Conservation (phyloP, 2,797 vertebrate genomes). For the Propithecus perrieri region DNA sequence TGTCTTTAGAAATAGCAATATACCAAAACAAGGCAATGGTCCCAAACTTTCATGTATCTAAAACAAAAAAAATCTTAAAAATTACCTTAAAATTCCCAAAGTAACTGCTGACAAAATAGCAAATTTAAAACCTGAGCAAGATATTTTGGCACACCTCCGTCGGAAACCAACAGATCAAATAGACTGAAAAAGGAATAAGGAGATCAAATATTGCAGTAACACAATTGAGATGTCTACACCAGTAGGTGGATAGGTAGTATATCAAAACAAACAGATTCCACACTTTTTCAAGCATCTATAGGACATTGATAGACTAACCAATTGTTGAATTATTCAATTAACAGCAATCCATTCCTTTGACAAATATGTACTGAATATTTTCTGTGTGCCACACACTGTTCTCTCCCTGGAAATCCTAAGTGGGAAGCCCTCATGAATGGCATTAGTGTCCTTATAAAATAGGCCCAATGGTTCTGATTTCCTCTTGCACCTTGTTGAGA, state of each 20-base stretch:
- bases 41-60: neutral
- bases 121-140: neutral
- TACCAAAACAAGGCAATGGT: neutral
- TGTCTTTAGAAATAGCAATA: neutral
- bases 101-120: neutral
- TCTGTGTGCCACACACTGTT: neutral
- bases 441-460: neutral
- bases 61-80: neutral
- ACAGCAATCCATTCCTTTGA: neutral
- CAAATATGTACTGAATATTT: neutral
- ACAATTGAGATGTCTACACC: neutral
- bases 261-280: constrained; percentile 24
- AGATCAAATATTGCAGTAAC: neutral
- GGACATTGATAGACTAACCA: neutral
- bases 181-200: neutral
- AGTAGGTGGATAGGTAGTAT: neutral
- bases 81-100: neutral
- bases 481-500: neutral
- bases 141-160: neutral
- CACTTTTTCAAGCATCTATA: neutral
- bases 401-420: neutral
- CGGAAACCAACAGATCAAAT: neutral
- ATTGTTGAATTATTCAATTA: neutral
- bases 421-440: no score
- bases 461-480: neutral